Evolutionary conservation across 2,888 invertebrate species (phyloP).

Genomic region (Drosophila colorata): DNA sequence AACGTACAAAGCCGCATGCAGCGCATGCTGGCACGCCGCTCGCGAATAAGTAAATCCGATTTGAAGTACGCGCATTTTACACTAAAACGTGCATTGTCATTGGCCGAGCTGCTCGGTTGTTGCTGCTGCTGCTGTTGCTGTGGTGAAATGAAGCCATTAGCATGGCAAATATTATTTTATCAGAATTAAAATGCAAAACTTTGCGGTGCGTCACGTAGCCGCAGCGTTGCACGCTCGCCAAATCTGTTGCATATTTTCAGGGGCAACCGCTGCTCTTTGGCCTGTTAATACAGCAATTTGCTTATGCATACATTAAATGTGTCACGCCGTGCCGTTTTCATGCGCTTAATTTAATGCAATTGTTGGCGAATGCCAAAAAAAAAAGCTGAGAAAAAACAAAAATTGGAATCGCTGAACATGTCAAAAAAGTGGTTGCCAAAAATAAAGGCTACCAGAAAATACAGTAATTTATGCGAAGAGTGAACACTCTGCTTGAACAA

Average conservation of each 20-base stretch:
- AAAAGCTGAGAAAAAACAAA: background rate
- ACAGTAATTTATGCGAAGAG: conserved; percentile 13
- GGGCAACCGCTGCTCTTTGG: conserved; percentile 32
- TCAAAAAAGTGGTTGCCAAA: conserved; percentile 28
- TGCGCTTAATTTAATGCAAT: conserved; percentile 67
- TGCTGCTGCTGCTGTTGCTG: conserved; percentile 17
- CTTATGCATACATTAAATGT: conserved; percentile 67
- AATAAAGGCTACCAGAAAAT: conserved; percentile 28
- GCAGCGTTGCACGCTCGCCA: conserved; percentile 18
- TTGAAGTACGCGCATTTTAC: conserved; percentile 44
- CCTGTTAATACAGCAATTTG: conserved; percentile 71
- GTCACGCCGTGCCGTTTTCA: conserved; percentile 51
- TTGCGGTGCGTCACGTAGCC: conserved; percentile 62
- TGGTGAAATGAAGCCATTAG: conserved; percentile 74
- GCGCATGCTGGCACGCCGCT: conserved; percentile 39
- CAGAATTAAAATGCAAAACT: conserved; percentile 76
- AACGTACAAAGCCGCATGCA: conserved; percentile 54
- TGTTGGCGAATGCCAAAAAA: conserved; percentile 35
- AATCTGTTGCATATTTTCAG: conserved; percentile 59
- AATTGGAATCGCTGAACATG: conserved; percentile 11
- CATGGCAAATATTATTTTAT: conserved; percentile 77
- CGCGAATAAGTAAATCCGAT: conserved; percentile 49
- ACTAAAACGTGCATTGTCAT: conserved; percentile 55
- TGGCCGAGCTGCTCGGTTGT: conserved; percentile 20
- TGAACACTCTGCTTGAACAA: conserved; percentile 1